phyloP scores from a whole-genome alignment of 23 tunicate species.

The Styela plicata region DNA sequence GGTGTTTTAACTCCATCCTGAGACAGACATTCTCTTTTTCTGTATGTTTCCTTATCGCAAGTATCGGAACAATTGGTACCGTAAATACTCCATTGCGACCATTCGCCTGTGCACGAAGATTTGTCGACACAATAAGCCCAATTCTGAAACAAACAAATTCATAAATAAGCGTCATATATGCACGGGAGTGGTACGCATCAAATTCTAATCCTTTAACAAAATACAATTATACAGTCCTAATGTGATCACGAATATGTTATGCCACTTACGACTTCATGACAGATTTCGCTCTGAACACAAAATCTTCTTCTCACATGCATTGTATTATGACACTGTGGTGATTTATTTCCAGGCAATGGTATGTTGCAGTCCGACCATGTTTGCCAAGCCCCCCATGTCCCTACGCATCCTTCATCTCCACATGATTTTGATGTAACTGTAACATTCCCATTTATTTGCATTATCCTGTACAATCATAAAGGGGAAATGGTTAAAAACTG shows the following conservation, averaged over 20 bases:
- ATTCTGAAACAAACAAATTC: background rate
- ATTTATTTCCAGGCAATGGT: conserved; percentile 11
- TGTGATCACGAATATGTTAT: too few species aligned
- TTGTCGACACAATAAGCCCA: background rate
- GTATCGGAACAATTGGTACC: background rate
- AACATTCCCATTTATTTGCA: background rate
- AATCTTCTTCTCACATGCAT: background rate
- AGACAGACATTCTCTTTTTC: background rate
- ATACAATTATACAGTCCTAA: background rate
- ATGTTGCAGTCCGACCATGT: conserved; percentile 3
- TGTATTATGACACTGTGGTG: conserved; percentile 4
- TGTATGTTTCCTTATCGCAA: background rate
- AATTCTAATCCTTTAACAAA: too few species aligned
- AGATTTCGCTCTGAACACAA: background rate
- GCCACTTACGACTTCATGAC: background rate
- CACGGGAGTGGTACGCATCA: too few species aligned
- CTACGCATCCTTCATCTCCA: background rate
- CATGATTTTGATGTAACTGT: conserved; percentile 3
- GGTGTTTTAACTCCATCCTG: background rate
- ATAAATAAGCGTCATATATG: too few species aligned
- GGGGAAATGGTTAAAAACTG: too few species aligned
- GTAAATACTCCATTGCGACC: background rate
- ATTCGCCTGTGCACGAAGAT: background rate
- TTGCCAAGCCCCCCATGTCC: conserved; percentile 18
- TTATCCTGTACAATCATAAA: too few species aligned